Percentiles rank a stretch among this genome's conserved stretches.
These are phyloP conservation scores for Sialis lutaria DNA, from an alignment of 2,888 invertebrate genomes.

Conservation along the genomic window DNA sequence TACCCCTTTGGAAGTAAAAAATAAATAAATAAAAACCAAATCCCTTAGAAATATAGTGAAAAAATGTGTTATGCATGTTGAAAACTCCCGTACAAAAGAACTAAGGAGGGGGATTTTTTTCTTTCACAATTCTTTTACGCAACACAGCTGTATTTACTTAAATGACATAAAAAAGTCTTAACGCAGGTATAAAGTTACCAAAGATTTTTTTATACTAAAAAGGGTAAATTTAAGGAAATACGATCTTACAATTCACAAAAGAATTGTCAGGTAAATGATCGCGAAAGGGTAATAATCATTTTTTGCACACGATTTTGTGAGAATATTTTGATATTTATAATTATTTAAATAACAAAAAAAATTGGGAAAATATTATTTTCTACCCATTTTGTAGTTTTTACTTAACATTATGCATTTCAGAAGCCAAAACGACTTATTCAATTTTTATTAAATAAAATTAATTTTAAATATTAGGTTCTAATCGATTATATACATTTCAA, in stretches of 20 bases:
- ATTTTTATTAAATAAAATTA: too few species aligned
- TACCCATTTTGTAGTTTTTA: too few species aligned
- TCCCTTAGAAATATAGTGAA: not conserved
- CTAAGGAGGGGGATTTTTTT: too few species aligned
- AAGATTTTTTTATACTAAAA: not conserved
- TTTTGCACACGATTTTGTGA: not conserved
- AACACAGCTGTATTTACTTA: not conserved
- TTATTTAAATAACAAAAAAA: too few species aligned
- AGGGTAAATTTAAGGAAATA: not conserved
- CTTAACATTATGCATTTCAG: too few species aligned
- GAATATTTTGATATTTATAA: not conserved
- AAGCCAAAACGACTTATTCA: too few species aligned
- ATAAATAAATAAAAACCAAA: not conserved
- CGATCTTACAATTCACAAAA: not conserved
- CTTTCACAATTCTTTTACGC: too few species aligned
- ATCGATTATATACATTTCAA: too few species aligned
- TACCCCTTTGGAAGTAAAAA: not conserved
- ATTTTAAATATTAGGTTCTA: too few species aligned
- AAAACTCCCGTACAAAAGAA: too few species aligned
- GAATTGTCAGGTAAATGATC: not conserved
- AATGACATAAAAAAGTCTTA: not conserved
- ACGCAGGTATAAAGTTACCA: not conserved
- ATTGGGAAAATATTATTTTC: too few species aligned
- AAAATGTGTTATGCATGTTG: not conserved
- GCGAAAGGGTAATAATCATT: not conserved